Evolutionary conservation across 2,797 vertebrate genomes (phyloP).

Genomic region (Coendou prehensilis): DNA sequence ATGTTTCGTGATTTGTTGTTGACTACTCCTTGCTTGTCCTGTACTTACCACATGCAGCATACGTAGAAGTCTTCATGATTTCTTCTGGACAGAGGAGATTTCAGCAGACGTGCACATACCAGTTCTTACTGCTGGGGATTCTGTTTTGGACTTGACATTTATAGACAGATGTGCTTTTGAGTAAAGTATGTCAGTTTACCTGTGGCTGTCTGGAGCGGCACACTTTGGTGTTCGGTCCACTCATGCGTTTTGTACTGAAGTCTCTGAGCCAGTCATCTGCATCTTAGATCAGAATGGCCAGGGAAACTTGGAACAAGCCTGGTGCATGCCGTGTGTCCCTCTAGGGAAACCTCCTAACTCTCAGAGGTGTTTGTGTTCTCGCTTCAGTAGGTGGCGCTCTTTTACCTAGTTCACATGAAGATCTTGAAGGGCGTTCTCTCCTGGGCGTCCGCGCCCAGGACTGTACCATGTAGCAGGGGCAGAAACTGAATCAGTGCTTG

Average conservation of each 20-base stretch:
- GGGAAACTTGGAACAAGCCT: not conserved
- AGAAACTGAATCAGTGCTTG: constrained; percentile 45
- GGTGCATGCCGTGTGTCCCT: not conserved
- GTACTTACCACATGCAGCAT: not conserved
- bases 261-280: not conserved
- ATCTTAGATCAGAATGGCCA: not conserved
- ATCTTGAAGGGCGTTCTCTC: constrained; percentile 51
- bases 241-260: not conserved
- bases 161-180: constrained; percentile 28
- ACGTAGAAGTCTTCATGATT: not conserved
- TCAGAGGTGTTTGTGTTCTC: not conserved
- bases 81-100: constrained; percentile 30
- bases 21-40: not conserved
- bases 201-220: not conserved
- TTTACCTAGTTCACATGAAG: constrained; percentile 71
- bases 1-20: not conserved
- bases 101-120: not conserved
- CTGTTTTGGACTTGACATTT: constrained; percentile 38
- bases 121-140: constrained; percentile 13
- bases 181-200: not conserved
- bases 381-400: constrained; percentile 82
- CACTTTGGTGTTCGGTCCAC: not conserved
- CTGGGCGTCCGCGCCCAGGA: not conserved
- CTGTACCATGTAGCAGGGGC: not conserved
- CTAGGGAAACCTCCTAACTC: not conserved